phyloP scores from a whole-genome alignment of 2,797 vertebrate species.

The Sebastes kiyomatsui region DNA sequence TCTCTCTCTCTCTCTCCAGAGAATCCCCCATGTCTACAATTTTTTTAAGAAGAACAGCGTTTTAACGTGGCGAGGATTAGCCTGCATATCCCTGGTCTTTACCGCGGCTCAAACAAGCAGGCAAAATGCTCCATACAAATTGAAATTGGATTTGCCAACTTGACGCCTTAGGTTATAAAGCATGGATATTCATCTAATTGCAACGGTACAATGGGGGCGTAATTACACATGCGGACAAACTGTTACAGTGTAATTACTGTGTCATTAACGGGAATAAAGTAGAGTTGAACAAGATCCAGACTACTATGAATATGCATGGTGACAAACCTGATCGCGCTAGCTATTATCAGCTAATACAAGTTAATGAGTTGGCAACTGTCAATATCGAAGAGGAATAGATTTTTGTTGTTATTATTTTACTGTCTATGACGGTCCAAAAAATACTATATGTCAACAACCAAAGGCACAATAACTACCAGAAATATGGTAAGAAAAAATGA shows the following conservation, averaged over 20 bases:
- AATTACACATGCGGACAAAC: slow-evolving; percentile 86
- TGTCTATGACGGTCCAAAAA: background rate
- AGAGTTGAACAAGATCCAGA: slow-evolving; percentile 68
- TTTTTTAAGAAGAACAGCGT: slow-evolving; percentile 70
- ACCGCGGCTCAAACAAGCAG: slow-evolving; percentile 81
- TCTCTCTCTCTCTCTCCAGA: slow-evolving; percentile 42
- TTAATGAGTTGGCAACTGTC: background rate
- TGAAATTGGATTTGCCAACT: slow-evolving; percentile 88
- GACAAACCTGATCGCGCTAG: slow-evolving; percentile 7
- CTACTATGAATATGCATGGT: slow-evolving; percentile 46
- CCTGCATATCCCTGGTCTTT: slow-evolving; percentile 82
- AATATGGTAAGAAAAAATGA: background rate
- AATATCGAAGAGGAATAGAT: background rate
- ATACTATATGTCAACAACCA: background rate
- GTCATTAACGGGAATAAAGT: slow-evolving; percentile 84
- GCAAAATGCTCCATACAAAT: slow-evolving; percentile 85
- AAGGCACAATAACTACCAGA: accelerated
- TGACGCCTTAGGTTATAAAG: slow-evolving; percentile 87
- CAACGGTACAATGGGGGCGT: slow-evolving; percentile 82
- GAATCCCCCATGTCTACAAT: slow-evolving; percentile 77
- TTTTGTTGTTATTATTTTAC: background rate
- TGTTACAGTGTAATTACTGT: slow-evolving; percentile 86
- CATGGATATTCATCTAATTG: slow-evolving; percentile 88
- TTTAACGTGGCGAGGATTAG: slow-evolving; percentile 85
- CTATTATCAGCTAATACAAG: background rate